phyloP scores from a whole-genome alignment of 1,140 invertebrate genomes.

The Aphelenchoides fujianensis region DNA sequence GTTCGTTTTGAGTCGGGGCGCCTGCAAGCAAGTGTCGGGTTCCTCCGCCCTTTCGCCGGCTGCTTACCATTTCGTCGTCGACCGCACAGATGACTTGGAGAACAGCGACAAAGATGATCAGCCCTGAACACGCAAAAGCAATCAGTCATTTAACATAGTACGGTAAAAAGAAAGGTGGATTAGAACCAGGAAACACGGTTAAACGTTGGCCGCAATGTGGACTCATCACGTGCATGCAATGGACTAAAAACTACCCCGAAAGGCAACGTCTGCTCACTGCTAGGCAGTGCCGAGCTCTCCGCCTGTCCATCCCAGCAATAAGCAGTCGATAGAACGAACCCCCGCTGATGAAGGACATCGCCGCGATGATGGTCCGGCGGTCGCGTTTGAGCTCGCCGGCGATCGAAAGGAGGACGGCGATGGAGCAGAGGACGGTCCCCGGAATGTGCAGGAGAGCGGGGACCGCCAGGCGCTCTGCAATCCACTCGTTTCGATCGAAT shows the following conservation, averaged over 20 bases:
- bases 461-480: slow-evolving; percentile 30
- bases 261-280: too few species aligned
- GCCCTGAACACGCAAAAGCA: too few species aligned
- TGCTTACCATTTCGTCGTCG: slow-evolving; percentile 41
- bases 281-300: too few species aligned
- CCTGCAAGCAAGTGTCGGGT: slow-evolving; percentile 12
- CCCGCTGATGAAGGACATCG: slow-evolving; percentile 33
- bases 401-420: slow-evolving; percentile 34
- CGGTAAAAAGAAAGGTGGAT: too few species aligned
- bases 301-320: too few species aligned
- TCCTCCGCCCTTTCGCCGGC: too few species aligned
- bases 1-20: slow-evolving; percentile 37
- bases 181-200: too few species aligned
- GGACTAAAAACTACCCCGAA: too few species aligned
- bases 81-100: slow-evolving; percentile 37
- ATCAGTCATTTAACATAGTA: too few species aligned
- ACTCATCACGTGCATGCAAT: too few species aligned
- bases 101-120: slow-evolving; percentile 29
- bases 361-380: slow-evolving; percentile 23
- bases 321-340: too few species aligned
- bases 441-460: slow-evolving; percentile 29
- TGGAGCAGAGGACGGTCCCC: slow-evolving; percentile 20
- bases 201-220: too few species aligned
- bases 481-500: not conserved
- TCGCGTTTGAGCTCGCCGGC: slow-evolving; percentile 22